Evolutionary conservation across 2,113 vertebrate species (phyloP).

Genomic region (Spilogale gracilis): DNA sequence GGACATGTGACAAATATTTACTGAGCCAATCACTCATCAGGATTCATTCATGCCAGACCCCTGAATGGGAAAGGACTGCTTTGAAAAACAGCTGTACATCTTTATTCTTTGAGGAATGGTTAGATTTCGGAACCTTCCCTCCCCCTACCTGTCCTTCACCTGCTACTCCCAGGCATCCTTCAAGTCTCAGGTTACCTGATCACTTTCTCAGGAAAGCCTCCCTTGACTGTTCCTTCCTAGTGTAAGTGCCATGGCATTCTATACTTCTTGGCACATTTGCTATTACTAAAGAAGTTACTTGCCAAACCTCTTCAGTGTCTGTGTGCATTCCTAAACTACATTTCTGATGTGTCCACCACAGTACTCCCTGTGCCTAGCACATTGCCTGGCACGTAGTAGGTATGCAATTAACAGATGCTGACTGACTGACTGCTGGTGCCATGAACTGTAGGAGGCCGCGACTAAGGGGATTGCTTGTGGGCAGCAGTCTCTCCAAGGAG

Average conservation of each 20-base stretch:
- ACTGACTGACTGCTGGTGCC: background rate
- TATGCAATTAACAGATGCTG: background rate
- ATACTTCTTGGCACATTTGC: background rate
- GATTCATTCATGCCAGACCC: background rate
- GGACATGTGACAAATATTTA: background rate
- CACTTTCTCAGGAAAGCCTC: background rate
- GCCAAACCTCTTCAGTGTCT: background rate
- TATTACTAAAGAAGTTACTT: background rate
- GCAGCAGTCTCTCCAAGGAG: background rate
- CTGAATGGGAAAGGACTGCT: background rate
- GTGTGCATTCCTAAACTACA: background rate
- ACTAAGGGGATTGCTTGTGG: background rate
- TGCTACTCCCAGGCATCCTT: background rate
- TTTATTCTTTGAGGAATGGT: background rate
- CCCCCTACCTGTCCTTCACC: no score
- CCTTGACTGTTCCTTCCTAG: background rate
- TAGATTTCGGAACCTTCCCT: background rate
- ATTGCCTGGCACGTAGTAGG: background rate
- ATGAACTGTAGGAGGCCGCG: background rate
- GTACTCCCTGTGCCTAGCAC: background rate
- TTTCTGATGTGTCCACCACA: background rate
- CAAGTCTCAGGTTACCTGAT: background rate
- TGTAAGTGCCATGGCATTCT: accelerated
- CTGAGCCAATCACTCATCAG: background rate
- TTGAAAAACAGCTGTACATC: background rate